Percentiles rank a stretch among this genome's conserved stretches.
phyloP scores from a whole-genome alignment of 2,113 vertebrate species.

The Cichladusa arquata region DNA sequence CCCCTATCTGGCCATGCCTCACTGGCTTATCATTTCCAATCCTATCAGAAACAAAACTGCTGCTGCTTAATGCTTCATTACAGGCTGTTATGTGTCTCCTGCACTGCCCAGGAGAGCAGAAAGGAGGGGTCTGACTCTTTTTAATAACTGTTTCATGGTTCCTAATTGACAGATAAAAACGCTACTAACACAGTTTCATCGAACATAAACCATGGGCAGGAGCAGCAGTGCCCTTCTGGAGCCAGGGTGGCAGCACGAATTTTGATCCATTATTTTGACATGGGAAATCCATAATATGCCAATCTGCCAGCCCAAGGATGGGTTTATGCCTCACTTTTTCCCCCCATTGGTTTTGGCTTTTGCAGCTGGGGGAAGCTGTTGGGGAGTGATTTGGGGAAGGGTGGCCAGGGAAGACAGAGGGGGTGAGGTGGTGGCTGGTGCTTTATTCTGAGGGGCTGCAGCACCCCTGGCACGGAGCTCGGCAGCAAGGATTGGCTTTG shows the following conservation, averaged over 20 bases:
- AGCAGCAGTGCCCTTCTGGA: conserved; percentile 1
- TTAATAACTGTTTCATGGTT: conserved; percentile 66
- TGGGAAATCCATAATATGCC: not conserved
- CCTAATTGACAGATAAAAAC: conserved; percentile 72
- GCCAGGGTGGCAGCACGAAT: not conserved
- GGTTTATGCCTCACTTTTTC: not conserved
- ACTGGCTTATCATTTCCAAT: conserved; percentile 56
- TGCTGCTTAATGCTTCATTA: conserved; percentile 65
- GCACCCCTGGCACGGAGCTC: rapidly evolving
- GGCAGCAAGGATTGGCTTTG: not conserved
- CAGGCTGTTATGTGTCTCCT: conserved; percentile 53
- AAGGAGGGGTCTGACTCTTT: conserved; percentile 55
- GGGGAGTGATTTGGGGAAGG: not conserved
- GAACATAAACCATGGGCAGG: conserved; percentile 51
- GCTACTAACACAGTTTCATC: conserved; percentile 59
- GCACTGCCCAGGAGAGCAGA: conserved; percentile 39
- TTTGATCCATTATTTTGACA: conserved; percentile 28
- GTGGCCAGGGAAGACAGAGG: rapidly evolving
- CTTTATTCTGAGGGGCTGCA: not conserved
- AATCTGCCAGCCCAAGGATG: rapidly evolving
- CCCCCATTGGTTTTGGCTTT: not conserved
- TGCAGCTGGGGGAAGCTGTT: not conserved
- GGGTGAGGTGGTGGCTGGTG: not conserved
- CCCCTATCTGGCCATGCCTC: not conserved
- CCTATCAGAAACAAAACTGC: conserved; percentile 67